Percentiles rank a stretch among this genome's conserved stretches.
phyloP scores from a whole-genome alignment of 2,113 vertebrate species.

The Percina caprodes region DNA sequence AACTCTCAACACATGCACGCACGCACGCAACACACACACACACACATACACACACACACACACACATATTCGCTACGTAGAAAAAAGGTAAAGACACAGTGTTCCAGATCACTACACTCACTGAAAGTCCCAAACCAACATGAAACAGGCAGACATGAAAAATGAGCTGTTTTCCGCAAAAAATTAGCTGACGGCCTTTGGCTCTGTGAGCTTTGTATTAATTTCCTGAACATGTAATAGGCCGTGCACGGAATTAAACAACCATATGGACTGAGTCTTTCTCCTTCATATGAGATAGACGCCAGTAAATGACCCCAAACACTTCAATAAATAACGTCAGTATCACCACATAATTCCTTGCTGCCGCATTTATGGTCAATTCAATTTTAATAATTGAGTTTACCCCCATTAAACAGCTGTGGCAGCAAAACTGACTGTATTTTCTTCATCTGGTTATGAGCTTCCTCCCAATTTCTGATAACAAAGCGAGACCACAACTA shows the following conservation, averaged over 20 bases:
- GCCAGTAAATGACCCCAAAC: conserved; percentile 65
- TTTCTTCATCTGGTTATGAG: conserved; percentile 42
- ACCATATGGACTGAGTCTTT: conserved; percentile 63
- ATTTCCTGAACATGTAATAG: conserved; percentile 78
- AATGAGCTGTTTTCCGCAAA: conserved; percentile 66
- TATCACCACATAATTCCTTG: conserved; percentile 44
- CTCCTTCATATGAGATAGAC: conserved; percentile 52
- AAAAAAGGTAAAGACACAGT: conserved; percentile 49
- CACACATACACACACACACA: conserved; percentile 9
- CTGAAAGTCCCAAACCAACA: conserved; percentile 54
- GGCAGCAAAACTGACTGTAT: conserved; percentile 35
- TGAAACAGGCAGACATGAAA: conserved; percentile 67
- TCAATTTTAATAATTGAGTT: conserved; percentile 73
- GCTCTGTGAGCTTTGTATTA: conserved; percentile 71
- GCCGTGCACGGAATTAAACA: conserved; percentile 67
- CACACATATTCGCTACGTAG: conserved; percentile 1
- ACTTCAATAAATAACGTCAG: conserved; percentile 66
- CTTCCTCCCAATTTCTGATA: conserved; percentile 36
- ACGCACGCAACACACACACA: conserved; percentile 9
- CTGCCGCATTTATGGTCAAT: conserved; percentile 50
- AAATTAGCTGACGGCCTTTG: conserved; percentile 68
- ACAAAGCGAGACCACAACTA: neutral
- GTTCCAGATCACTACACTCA: conserved; percentile 51
- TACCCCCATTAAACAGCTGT: conserved; percentile 57
- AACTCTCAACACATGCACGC: conserved; percentile 38